phyloP scores from a whole-genome alignment of 2,797 vertebrate genomes.

The Podarcis lilfordi region DNA sequence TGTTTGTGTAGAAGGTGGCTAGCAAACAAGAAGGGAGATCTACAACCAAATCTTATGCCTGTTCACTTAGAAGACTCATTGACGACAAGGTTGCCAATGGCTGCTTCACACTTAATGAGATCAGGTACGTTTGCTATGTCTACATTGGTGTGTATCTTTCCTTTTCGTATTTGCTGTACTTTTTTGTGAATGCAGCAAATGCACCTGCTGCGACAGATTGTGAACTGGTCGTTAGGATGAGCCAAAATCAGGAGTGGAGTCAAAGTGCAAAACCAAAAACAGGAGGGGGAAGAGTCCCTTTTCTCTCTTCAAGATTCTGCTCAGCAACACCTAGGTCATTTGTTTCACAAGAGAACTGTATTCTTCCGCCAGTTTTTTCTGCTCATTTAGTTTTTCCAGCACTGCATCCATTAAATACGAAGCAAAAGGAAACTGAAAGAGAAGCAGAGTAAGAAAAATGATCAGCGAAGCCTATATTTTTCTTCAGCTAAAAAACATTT shows the following conservation, averaged over 20 bases:
- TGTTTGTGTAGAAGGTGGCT: conserved; percentile 60
- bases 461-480: conserved; percentile 63
- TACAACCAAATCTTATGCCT: conserved; percentile 18
- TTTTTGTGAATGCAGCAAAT: background rate
- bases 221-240: background rate
- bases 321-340: conserved; percentile 65
- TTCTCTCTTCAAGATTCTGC: conserved; percentile 30
- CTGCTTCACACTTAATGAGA: background rate
- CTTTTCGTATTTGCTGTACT: background rate
- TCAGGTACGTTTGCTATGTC: background rate
- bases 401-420: conserved; percentile 88
- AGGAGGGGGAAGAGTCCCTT: background rate
- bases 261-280: conserved; percentile 33
- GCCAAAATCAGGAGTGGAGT: conserved; percentile 15
- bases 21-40: conserved; percentile 53
- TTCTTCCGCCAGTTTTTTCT: conserved; percentile 89
- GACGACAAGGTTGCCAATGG: background rate
- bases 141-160: background rate
- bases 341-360: conserved; percentile 84
- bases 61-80: background rate
- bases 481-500: conserved; percentile 62
- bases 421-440: conserved; percentile 90
- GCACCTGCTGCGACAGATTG: background rate
- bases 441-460: conserved; percentile 70
- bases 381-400: conserved; percentile 92